A percentile compares a stretch with the other conserved stretches of the same genome.
Conservation (phyloP, 2,888 invertebrate genomes). For the Perizoma affinitatum region DNA sequence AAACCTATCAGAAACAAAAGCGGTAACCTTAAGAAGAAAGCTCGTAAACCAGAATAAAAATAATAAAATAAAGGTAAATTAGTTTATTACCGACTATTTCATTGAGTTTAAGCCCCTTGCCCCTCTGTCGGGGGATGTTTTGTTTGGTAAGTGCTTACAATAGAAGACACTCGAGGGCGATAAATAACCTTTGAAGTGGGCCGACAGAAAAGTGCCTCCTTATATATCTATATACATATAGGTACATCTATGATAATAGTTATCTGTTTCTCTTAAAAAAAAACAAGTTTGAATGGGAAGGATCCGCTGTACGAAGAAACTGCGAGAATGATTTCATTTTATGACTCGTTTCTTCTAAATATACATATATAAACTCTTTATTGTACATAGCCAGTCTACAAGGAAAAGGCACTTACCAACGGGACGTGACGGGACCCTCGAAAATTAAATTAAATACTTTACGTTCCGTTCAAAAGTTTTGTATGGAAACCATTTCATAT, state of each 20-base stretch:
- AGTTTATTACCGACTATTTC: constrained; percentile 34
- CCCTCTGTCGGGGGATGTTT: constrained; percentile 3
- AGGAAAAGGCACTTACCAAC: no score
- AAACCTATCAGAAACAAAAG: constrained; percentile 25
- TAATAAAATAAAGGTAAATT: constrained; percentile 38
- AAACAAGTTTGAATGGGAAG: no score
- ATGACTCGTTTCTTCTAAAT: no score
- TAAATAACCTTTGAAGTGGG: constrained; percentile 22
- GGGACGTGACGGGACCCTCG: no score
- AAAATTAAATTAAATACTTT: no score
- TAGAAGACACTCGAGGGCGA: constrained; percentile 9
- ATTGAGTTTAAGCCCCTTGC: constrained; percentile 9
- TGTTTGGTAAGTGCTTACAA: constrained; percentile 9
- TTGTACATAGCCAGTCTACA: no score
- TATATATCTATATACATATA: neutral
- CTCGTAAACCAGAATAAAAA: constrained; percentile 33
- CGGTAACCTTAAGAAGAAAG: constrained; percentile 28
- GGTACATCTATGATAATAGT: neutral
- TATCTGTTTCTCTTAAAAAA: neutral
- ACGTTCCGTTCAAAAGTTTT: no score
- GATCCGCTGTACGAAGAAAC: no score
- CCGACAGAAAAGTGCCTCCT: constrained; percentile 8
- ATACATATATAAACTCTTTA: no score
- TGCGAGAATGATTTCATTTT: no score
- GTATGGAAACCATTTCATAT: no score